Evolutionary conservation across 2,888 invertebrate genomes (phyloP), one percentile per base, ranked within the genome.

Genomic region (Cartodere bifasciata): DNA sequence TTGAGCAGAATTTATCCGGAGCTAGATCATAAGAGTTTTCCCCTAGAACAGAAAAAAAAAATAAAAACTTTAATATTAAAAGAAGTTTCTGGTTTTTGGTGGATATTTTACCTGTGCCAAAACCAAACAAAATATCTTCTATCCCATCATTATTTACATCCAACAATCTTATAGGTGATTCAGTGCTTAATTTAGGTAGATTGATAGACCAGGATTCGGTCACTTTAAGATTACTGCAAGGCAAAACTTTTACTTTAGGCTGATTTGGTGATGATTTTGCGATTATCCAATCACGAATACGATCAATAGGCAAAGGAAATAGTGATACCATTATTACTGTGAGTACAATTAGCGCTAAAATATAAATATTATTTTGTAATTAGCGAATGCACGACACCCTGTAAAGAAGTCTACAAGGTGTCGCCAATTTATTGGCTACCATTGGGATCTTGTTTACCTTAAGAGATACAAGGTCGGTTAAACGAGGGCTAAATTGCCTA

Each of bases 61-160:
- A 25, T 13, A 26, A 10, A 14, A 17, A 23, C 7, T 9, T 9
- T 23, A 20, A 10, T 12, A 23, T n/a, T n/a, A n/a, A n/a, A n/a
- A n/a, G n/a, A n/a, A n/a, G n/a, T 17, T 17, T 9, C 10, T 10
- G 24, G 24, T 23, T 23, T 23, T 7, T 20, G 20, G 20, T 20
- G n/a, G 6, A 7, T 20, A 7, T 20, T 20, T 20, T 38, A 79
- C 80, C 79, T 53, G 83, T 80, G 31, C 78, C 81, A 58, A 77
- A 85, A 37, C 83, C 84, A 38, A 84, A 65, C 31, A 85, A 65
- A 13, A 83, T 63, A 56, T 86, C 85, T 28, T 73, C 66, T 6
- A 75, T 52, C 11, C 69, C 71, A 61, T 86, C 84, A 3, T 63
- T 60, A 58, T 84, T 78, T 2, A 83, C 67, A 55, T 85, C 83